These are phyloP conservation scores for Zaprionus vittiger DNA, from an alignment of 1,140 invertebrate genomes.

Conservation along the genomic window DNA sequence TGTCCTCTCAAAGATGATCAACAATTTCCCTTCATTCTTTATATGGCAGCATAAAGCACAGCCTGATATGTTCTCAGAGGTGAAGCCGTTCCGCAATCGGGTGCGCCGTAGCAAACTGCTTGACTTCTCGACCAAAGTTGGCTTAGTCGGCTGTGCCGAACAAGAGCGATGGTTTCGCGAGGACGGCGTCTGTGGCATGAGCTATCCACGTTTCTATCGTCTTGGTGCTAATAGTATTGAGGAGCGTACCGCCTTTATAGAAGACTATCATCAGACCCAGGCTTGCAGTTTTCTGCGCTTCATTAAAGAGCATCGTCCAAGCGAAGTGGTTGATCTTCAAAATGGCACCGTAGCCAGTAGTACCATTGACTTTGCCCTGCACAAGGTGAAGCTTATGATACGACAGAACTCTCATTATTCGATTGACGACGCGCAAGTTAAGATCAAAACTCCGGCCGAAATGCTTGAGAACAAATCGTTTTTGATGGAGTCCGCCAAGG, in stretches of 20 bases:
- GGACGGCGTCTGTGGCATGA: conserved; percentile 86
- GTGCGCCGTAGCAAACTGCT: conserved; percentile 85
- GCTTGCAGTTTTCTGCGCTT: conserved; percentile 93
- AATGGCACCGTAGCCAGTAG: conserved; percentile 75
- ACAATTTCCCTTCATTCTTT: conserved; percentile 86
- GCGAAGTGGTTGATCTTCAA: conserved; percentile 51
- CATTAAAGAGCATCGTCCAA: conserved; percentile 85
- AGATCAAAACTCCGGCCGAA: conserved; percentile 64
- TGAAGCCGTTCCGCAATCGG: conserved; percentile 85
- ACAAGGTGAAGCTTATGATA: conserved; percentile 67
- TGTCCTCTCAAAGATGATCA: conserved; percentile 86
- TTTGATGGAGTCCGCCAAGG: conserved; percentile 85
- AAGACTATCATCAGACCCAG: conserved; percentile 90
- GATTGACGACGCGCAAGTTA: conserved; percentile 59
- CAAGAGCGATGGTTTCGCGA: conserved; percentile 87
- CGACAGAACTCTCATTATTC: conserved; percentile 64
- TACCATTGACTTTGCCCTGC: conserved; percentile 86
- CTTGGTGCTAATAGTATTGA: conserved; percentile 83
- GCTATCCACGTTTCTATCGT: conserved; percentile 86
- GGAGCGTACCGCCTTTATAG: conserved; percentile 85
- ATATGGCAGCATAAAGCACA: conserved; percentile 85
- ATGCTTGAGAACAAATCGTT: conserved; percentile 90
- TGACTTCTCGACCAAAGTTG: conserved; percentile 87
- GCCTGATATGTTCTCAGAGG: conserved; percentile 75
- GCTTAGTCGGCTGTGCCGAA: conserved; percentile 86